Evolutionary conservation across 2,113 vertebrate genomes (phyloP).

Genomic region (Mellivora capensis): DNA sequence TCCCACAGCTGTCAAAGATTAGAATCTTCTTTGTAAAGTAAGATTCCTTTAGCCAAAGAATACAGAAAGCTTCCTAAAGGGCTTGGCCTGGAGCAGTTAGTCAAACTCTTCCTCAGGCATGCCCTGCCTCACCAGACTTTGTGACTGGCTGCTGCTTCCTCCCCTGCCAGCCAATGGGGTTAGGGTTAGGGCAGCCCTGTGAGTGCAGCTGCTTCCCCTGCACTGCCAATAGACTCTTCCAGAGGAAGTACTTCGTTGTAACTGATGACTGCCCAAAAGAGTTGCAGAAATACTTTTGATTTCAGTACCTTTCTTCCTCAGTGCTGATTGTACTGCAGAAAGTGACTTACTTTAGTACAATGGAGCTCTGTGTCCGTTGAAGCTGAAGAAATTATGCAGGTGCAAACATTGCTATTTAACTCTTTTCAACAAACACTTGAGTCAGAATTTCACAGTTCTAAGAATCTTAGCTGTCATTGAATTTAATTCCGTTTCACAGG

Average conservation of each 20-base stretch:
- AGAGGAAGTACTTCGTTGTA: constrained; percentile 1
- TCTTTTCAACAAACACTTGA: background rate
- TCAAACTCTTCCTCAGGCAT: background rate
- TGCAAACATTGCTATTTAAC: background rate
- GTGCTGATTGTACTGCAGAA: background rate
- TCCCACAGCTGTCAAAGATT: background rate
- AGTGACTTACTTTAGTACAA: background rate
- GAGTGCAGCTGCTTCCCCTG: background rate
- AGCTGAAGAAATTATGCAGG: background rate
- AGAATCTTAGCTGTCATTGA: background rate
- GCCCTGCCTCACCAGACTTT: background rate
- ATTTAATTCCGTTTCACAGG: background rate
- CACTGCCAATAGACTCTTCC: background rate
- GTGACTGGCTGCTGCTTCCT: background rate
- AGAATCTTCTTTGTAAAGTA: background rate
- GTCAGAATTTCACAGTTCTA: constrained; percentile 12
- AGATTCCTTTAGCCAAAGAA: background rate
- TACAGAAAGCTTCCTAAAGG: background rate
- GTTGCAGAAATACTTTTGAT: background rate
- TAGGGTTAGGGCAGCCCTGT: background rate
- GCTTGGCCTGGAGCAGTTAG: background rate
- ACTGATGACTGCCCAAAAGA: background rate
- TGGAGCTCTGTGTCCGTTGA: background rate
- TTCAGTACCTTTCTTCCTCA: background rate
- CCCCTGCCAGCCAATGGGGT: background rate